Base-by-base conservation (phyloP, 2,797 vertebrate genomes). In the Silurus lanzhouensis region DNA sequence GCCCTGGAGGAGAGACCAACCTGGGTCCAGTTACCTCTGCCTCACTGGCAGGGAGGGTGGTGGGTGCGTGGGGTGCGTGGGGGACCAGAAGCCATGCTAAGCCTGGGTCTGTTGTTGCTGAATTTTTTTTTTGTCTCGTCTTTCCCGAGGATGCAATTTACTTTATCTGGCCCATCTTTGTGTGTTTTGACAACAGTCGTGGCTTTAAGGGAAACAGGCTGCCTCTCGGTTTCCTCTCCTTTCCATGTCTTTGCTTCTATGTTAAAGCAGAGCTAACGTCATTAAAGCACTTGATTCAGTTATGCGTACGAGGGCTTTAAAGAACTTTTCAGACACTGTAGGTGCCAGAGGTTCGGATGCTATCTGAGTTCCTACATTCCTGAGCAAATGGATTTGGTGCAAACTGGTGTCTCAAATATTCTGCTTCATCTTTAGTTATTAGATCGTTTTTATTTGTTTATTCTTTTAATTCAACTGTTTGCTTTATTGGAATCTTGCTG, bases 11-110 rank as follows among this genome's bases (percentile, higher is more conserved):
- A 94, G 92, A 92, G 92, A 84, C 84, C 70, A 67, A 81, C 81
- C 79, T 92, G 94, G 95, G 93, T 96, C 94, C 89, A 90, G 93
- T 96, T 96, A 94, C 95, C 93, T 91, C 93, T 94, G 93, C 94
- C 93, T 94, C 91, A 93, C 88, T 90, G 92, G 88, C 83, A 44
- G 61, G 82, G 82, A 71, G 83, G 86, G 48, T 52, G 48, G 10
- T 0, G 48, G 38, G 38, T 38, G 10, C 48, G 48, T 7, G 8
- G 48, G 6, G 7, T 52, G 48, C 1, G 48, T 52, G 2, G 78
- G 76, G 52, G 14, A 25, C 31, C 31, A 17, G 55, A 31, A 88
- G 84, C 88, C 84, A 92, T 93, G 93, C 91, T 91, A 91, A 89
- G 90, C 87, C 85, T 87, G 84, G 93, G 90, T 93, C 92, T 94